phyloP scores from a whole-genome alignment of 2,797 vertebrate genomes.

The Channa striata region DNA sequence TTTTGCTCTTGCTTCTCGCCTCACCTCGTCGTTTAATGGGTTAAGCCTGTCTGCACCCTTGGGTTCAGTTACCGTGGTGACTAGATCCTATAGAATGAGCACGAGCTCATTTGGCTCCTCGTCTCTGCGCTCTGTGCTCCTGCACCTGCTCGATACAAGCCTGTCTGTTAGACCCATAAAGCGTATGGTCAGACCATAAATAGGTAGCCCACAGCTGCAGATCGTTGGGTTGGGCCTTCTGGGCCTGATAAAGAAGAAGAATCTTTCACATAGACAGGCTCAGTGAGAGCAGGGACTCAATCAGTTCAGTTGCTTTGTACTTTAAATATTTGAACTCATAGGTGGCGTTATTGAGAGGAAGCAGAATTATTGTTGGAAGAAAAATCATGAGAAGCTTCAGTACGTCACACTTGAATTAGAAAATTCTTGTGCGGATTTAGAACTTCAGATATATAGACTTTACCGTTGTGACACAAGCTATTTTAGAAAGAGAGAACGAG shows the following conservation, averaged over 20 bases:
- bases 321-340: too few species aligned
- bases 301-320: too few species aligned
- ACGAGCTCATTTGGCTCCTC: constrained; percentile 62
- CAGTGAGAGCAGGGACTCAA: neutral
- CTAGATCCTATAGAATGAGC: constrained; percentile 53
- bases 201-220: neutral
- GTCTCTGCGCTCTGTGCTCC: constrained; percentile 33
- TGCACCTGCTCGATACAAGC: constrained; percentile 48
- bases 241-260: constrained; percentile 9
- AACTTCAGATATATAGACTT: too few species aligned
- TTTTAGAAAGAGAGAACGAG: too few species aligned
- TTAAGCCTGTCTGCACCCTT: constrained; percentile 26
- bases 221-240: constrained; percentile 15
- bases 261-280: neutral
- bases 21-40: constrained; percentile 35
- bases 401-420: too few species aligned
- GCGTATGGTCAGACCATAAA: constrained; percentile 12
- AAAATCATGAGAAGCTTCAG: too few species aligned
- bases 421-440: too few species aligned
- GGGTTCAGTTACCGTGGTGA: constrained; percentile 63
- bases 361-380: too few species aligned
- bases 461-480: too few species aligned
- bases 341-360: too few species aligned
- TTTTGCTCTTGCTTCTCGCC: constrained; percentile 14
- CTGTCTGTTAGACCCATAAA: constrained; percentile 20